Percentiles rank a stretch among this genome's conserved stretches.
Conservation (phyloP, 2,888 invertebrate species). For the Malachius bipustulatus region DNA sequence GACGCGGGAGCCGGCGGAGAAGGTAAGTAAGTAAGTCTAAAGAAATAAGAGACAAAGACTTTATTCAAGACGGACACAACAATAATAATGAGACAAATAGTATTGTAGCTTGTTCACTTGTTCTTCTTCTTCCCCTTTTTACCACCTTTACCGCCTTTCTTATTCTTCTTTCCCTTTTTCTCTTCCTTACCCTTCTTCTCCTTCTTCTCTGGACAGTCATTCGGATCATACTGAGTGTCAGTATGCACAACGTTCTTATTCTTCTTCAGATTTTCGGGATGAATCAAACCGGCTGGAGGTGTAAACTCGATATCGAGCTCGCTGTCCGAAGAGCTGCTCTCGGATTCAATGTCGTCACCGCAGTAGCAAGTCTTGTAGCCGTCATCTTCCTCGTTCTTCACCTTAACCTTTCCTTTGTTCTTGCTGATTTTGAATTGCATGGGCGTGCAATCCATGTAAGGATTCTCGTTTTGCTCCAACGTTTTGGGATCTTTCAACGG, state of each 20-base stretch:
- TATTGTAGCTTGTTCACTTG: conserved; percentile 10
- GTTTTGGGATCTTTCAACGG: conserved; percentile 51
- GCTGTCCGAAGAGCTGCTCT: conserved; percentile 43
- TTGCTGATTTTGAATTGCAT: conserved; percentile 55
- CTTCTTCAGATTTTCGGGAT: conserved; percentile 40
- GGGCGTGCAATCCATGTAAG: conserved; percentile 56
- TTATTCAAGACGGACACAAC: too few relatives aligned
- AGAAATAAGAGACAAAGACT: background rate
- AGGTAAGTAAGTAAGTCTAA: conserved; percentile 14
- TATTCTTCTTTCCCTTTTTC: conserved; percentile 13
- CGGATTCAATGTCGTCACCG: conserved; percentile 31
- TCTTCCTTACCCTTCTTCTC: conserved; percentile 11
- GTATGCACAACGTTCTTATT: conserved; percentile 40
- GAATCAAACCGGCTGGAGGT: conserved; percentile 56
- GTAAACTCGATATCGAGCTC: conserved; percentile 62
- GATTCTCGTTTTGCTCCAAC: conserved; percentile 48
- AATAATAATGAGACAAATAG: background rate
- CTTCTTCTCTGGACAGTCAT: conserved; percentile 38
- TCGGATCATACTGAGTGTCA: conserved; percentile 49
- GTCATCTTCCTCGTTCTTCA: conserved; percentile 43
- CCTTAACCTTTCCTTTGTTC: conserved; percentile 45
- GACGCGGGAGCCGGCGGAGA: too few relatives aligned
- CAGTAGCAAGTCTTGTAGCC: conserved; percentile 28
- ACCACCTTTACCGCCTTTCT: conserved; percentile 16
- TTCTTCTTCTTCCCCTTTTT: conserved; percentile 11